These are phyloP conservation scores for Lycorma delicatula DNA, from an alignment of 1,140 invertebrate species.

Conservation along the genomic window DNA sequence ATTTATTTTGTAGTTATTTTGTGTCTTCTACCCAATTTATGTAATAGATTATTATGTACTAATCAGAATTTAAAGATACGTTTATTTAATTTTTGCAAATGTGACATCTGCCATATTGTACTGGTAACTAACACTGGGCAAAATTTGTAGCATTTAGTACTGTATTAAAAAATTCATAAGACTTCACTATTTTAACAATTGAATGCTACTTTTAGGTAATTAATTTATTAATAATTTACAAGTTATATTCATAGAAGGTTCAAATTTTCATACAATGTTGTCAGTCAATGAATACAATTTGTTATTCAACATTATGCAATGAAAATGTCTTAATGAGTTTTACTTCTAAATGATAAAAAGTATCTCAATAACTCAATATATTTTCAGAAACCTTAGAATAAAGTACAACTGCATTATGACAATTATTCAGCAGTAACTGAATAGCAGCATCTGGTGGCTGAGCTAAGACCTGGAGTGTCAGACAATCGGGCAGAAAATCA, in stretches of 20 bases:
- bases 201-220: neutral
- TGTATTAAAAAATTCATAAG: too few relatives aligned
- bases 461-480: constrained; percentile 28
- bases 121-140: too few relatives aligned
- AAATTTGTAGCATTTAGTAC: too few relatives aligned
- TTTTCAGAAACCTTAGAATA: constrained; percentile 47
- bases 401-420: constrained; percentile 46
- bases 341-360: neutral
- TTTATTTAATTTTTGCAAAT: too few relatives aligned
- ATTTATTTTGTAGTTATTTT: too few relatives aligned
- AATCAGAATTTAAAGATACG: too few relatives aligned
- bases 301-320: neutral
- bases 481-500: constrained; percentile 26
- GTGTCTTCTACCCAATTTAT: too few relatives aligned
- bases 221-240: neutral
- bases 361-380: neutral
- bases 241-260: too few relatives aligned
- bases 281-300: neutral
- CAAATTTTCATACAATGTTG: neutral
- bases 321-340: neutral
- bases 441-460: constrained; percentile 24
- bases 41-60: too few relatives aligned
- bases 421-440: constrained; percentile 41
- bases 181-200: too few relatives aligned
- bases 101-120: too few relatives aligned